These are phyloP conservation scores for Anolis sagrei DNA, from an alignment of 2,113 vertebrate species.

Conservation along the genomic window DNA sequence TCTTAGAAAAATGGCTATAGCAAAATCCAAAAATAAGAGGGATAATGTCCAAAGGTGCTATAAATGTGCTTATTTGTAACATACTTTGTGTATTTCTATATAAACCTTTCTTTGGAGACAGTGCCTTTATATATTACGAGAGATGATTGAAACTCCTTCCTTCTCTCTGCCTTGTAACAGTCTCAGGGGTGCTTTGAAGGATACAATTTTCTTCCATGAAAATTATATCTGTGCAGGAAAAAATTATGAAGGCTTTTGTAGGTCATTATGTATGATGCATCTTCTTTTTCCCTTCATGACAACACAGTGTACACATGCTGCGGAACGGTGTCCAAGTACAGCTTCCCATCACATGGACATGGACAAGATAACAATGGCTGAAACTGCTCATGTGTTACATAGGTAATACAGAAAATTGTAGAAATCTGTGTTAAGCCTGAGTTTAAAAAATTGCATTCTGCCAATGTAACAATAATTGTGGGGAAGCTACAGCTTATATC, in stretches of 20 bases:
- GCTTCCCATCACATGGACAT: neutral
- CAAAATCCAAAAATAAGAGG: neutral
- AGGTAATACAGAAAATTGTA: neutral
- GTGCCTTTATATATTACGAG: neutral
- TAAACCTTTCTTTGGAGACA: neutral
- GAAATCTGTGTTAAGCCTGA: neutral
- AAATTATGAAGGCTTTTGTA: neutral
- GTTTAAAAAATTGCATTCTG: neutral
- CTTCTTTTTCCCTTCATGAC: neutral
- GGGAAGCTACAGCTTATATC: neutral
- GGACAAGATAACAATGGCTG: neutral
- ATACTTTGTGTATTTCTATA: neutral
- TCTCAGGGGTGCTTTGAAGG: neutral
- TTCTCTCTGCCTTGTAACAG: neutral
- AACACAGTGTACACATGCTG: neutral
- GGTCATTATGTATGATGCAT: neutral
- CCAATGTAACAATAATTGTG: neutral
- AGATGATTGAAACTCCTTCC: neutral
- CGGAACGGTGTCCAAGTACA: neutral
- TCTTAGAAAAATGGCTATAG: neutral
- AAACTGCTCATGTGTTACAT: neutral
- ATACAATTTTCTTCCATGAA: neutral
- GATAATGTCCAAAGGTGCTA: neutral
- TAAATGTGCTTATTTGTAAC: neutral
- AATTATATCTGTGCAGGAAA: neutral